These are phyloP conservation scores for Neomonachus schauinslandi DNA, from an alignment of 2,113 vertebrate genomes.

Conservation along the genomic window DNA sequence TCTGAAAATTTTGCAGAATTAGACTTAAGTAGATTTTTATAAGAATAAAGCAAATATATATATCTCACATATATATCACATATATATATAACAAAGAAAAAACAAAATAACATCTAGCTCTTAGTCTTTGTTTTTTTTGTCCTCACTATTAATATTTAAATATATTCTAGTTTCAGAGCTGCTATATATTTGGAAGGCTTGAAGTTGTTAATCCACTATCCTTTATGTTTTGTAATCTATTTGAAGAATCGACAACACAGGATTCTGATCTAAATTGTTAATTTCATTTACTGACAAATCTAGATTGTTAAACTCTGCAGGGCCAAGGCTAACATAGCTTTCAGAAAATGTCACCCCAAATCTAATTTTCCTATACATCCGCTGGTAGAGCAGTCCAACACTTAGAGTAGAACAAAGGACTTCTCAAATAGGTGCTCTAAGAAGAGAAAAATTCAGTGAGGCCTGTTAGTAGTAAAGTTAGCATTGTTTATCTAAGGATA, in stretches of 20 bases:
- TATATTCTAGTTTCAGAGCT: neutral
- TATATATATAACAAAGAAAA: neutral
- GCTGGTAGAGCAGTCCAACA: neutral
- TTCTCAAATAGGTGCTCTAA: neutral
- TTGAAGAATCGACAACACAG: neutral
- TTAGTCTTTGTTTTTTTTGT: neutral
- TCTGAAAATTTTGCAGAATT: neutral
- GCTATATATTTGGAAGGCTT: neutral
- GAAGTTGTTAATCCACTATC: neutral
- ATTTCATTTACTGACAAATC: neutral
- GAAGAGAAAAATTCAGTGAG: neutral
- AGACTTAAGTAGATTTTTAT: neutral
- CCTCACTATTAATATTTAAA: neutral
- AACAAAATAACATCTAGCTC: neutral
- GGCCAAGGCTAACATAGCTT: neutral
- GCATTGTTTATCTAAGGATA: neutral
- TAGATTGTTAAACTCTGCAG: neutral
- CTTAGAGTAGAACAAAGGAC: neutral
- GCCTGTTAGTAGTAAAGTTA: neutral
- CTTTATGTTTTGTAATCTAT: neutral
- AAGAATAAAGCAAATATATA: neutral
- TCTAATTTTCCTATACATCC: neutral
- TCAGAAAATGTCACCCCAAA: neutral
- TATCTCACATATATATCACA: neutral
- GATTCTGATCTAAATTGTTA: neutral